Evolutionary conservation across 2,113 vertebrate genomes (phyloP), one percentile per base, ranked within the genome.

Genomic region (Sturnira hondurensis): DNA sequence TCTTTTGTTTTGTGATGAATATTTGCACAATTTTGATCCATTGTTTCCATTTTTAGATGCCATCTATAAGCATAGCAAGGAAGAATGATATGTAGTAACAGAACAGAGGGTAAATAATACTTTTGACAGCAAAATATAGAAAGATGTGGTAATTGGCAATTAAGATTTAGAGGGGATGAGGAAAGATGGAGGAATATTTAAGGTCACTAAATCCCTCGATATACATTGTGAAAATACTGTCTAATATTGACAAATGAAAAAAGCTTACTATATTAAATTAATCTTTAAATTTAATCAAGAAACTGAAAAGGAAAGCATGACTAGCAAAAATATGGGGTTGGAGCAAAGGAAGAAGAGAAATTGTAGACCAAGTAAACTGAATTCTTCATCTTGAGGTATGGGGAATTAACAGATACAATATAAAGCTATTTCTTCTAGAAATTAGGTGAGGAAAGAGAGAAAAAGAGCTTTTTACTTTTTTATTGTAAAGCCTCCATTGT

Each of bases 11-110:
- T 43, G 43, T 43, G 67, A 2, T 76, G 3, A 67, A 63, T 45
- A 84, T 54, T 74, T 71, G 36, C 6, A 15, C 50, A 82, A 54
- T n/a, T 56, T 26, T 58, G 17, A 93, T 19, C 8, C 8, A 28
- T 70, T 85, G 50, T 84, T 93, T 84, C 41, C 63, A 33, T 61
- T 86, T 96, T 70, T 94, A 95, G 28, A 80, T 70, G 38, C 2
- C 16, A 68, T 3, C 7, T 63, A 56, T n/a, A 76, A 56, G 43
- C 31, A 74, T 31, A 91, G 7, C 10, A 31, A 89, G 33, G 41
- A 83, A n/a, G 22, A 84, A 4, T 17, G 65, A 47, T 45, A 93
- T 31, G 52, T 24, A 67, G 19, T 71, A 65, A 86, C 5, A 52
- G 43, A 86, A 95, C 4, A 85, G 85, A 93, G 50, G 7, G 28